phyloP scores from a whole-genome alignment of 2,888 invertebrate species.

The Panzeria rudis region DNA sequence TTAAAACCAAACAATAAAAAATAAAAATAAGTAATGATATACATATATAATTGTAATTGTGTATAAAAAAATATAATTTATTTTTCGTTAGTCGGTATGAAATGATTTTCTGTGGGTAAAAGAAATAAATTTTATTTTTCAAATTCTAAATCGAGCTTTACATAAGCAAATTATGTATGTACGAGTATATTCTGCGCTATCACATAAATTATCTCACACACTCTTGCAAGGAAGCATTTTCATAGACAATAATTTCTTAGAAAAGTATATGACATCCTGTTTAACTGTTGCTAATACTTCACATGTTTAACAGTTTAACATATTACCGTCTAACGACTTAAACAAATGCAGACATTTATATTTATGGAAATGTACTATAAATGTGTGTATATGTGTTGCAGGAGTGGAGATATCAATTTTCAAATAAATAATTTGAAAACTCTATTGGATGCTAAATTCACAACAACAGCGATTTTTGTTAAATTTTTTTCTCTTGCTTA shows the following conservation, averaged over 20 bases:
- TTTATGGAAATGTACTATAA: background rate
- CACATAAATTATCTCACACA: slow-evolving; percentile 12
- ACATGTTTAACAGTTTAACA: slow-evolving; percentile 52
- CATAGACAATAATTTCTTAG: background rate
- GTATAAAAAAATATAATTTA: slow-evolving; percentile 14
- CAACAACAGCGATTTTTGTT: no score
- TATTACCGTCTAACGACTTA: slow-evolving; percentile 47
- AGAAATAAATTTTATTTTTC: slow-evolving; percentile 15
- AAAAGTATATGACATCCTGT: slow-evolving; percentile 22
- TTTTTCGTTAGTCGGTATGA: background rate
- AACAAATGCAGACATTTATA: slow-evolving; percentile 3
- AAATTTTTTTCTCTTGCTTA: background rate
- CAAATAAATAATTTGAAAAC: background rate
- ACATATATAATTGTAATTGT: background rate
- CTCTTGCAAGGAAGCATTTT: background rate
- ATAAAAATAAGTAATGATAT: background rate
- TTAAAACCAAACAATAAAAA: slow-evolving; percentile 13
- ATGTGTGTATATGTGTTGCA: background rate
- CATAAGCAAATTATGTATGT: slow-evolving; percentile 49
- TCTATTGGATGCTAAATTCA: no score
- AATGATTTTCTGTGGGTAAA: background rate
- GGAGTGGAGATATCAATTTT: background rate
- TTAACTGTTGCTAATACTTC: slow-evolving; percentile 64
- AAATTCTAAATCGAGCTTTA: slow-evolving; percentile 29
- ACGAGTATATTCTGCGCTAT: slow-evolving; percentile 7